A percentile compares a stretch with the other conserved stretches of the same genome.
These are phyloP conservation scores for Drosophila ficusphila DNA, from an alignment of 1,140 invertebrate genomes.

Conservation along the genomic window DNA sequence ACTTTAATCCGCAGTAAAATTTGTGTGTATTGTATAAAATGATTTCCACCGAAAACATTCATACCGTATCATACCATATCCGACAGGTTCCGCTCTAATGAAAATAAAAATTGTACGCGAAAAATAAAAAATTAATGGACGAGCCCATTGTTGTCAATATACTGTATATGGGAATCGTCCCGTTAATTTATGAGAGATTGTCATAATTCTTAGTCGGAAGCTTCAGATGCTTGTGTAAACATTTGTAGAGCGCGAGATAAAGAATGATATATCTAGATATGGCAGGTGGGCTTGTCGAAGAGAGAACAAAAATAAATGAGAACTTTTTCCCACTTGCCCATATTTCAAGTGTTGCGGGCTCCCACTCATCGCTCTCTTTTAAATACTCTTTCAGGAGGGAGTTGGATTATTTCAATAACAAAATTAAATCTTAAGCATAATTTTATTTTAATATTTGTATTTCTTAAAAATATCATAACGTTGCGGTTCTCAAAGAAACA, in stretches of 20 bases:
- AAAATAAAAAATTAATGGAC: constrained; percentile 36
- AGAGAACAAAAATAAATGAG: constrained; percentile 11
- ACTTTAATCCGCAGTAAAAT: constrained; percentile 15
- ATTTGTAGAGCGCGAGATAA: constrained; percentile 51
- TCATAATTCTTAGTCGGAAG: constrained; percentile 65
- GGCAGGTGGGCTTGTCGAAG: constrained; percentile 53
- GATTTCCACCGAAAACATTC: constrained; percentile 19
- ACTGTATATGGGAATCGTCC: not conserved
- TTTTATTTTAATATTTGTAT: too few relatives aligned
- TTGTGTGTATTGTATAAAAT: constrained; percentile 1
- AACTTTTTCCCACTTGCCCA: constrained; percentile 63
- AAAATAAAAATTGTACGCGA: constrained; percentile 35
- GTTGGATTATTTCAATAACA: too few relatives aligned
- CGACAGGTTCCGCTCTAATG: constrained; percentile 55
- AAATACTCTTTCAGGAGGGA: not conserved
- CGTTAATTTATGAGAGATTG: constrained; percentile 51
- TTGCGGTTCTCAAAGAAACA: too few relatives aligned
- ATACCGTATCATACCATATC: constrained; percentile 34
- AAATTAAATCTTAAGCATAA: not conserved
- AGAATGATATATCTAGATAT: constrained; percentile 23
- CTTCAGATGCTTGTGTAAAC: constrained; percentile 33
- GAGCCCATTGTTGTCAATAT: constrained; percentile 52
- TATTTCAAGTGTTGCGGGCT: constrained; percentile 35
- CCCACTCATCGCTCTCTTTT: constrained; percentile 3
- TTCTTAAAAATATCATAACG: too few relatives aligned